Evolutionary conservation across 2,888 invertebrate species (phyloP).

Genomic region (Dryocosmus kuriphilus): DNA sequence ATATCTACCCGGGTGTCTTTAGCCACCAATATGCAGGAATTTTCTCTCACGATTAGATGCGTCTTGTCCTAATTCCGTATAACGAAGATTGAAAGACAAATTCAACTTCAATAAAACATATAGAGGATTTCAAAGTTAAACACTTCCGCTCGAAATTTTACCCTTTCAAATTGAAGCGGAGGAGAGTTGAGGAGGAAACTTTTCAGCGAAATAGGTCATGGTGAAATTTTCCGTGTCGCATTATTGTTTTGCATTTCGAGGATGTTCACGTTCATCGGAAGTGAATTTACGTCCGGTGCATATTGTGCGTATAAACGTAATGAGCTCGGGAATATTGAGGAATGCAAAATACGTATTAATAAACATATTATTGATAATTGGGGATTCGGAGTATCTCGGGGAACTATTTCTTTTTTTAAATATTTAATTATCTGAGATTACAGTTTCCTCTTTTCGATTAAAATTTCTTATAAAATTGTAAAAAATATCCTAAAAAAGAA

Average conservation of each 20-base stretch:
- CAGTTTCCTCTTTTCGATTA: not conserved
- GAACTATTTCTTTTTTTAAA: not conserved
- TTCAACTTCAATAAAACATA: conserved; percentile 2
- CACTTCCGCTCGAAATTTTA: not conserved
- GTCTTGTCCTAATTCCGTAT: not conserved
- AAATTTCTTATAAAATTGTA: too few relatives aligned
- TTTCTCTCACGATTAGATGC: conserved; percentile 12
- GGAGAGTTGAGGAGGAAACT: conserved; percentile 1
- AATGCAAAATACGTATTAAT: not conserved
- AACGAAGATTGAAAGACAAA: conserved; percentile 15
- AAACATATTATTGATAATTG: too few relatives aligned
- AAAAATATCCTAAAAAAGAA: too few relatives aligned
- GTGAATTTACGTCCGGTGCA: not conserved
- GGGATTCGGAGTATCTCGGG: not conserved
- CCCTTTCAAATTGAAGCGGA: not conserved
- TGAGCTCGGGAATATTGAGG: not conserved
- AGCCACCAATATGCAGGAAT: conserved; percentile 45
- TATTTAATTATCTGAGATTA: not conserved
- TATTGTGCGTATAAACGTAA: not conserved
- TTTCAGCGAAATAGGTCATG: not conserved
- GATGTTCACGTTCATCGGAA: conserved; percentile 7
- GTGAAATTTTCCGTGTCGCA: conserved; percentile 12
- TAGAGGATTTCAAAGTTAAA: not conserved
- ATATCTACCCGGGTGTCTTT: conserved; percentile 59
- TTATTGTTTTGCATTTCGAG: conserved; percentile 12